A percentile compares a stretch with the other conserved stretches of the same genome.
phyloP scores from a whole-genome alignment of 2,888 invertebrate species.

The Zootermopsis nevadensis region DNA sequence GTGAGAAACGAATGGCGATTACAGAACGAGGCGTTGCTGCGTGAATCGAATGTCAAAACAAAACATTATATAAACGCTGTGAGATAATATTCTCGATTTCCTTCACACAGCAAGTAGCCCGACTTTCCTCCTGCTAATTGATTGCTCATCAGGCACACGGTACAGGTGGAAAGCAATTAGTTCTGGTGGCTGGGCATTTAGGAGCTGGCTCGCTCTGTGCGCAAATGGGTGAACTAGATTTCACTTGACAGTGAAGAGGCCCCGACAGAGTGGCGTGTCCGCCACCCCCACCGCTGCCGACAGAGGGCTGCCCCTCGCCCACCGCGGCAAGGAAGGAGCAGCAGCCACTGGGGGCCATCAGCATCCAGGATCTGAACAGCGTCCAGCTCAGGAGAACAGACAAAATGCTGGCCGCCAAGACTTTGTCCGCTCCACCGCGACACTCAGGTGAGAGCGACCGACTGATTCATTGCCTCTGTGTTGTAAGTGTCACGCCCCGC shows the following conservation, averaged over 20 bases:
- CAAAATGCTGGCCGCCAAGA: conserved; percentile 80
- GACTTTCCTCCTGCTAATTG: too few relatives aligned
- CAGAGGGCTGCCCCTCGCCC: conserved; percentile 47
- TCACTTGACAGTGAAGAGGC: conserved; percentile 19
- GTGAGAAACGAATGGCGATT: too few relatives aligned
- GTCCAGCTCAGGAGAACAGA: conserved; percentile 83
- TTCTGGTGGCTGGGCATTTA: neutral
- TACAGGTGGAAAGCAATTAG: neutral
- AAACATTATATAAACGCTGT: too few relatives aligned
- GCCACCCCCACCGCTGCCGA: neutral
- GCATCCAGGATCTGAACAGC: conserved; percentile 86
- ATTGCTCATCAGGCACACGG: too few relatives aligned
- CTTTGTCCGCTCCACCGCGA: conserved; percentile 81
- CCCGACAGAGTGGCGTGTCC: conserved; percentile 56
- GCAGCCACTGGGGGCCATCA: conserved; percentile 88
- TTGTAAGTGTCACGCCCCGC: neutral
- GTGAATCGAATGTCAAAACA: too few relatives aligned
- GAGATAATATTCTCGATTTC: too few relatives aligned
- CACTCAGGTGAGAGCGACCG: neutral
- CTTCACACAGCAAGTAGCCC: too few relatives aligned
- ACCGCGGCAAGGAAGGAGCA: conserved; percentile 55
- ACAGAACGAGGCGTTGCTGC: too few relatives aligned
- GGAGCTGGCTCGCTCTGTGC: conserved; percentile 2
- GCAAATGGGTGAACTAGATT: conserved; percentile 22
- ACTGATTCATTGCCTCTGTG: neutral